Conservation (phyloP, 1,140 invertebrate genomes). For the Ostrea edulis region DNA sequence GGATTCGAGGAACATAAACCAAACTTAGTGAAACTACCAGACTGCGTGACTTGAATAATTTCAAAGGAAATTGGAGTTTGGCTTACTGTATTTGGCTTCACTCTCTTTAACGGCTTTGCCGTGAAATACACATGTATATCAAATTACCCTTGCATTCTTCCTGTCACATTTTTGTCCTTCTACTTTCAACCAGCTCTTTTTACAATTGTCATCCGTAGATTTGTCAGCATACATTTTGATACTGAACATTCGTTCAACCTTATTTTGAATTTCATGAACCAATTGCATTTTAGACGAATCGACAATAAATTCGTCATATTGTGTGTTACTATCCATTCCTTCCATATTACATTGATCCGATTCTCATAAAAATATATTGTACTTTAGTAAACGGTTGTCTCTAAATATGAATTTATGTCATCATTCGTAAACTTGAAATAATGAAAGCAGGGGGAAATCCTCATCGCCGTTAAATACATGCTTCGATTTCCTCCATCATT, state of each 20-base stretch:
- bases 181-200: slow-evolving; percentile 15
- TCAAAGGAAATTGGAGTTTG: too few species aligned
- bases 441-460: neutral
- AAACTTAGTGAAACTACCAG: too few species aligned
- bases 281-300: slow-evolving; percentile 23
- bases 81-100: too few species aligned
- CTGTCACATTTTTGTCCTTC: slow-evolving; percentile 39
- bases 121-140: too few species aligned
- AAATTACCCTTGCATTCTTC: slow-evolving; percentile 34
- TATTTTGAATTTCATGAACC: slow-evolving; percentile 19
- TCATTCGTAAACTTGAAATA: neutral
- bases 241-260: slow-evolving; percentile 12
- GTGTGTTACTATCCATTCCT: slow-evolving; percentile 1
- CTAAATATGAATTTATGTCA: neutral
- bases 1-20: too few species aligned
- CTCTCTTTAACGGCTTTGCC: too few species aligned
- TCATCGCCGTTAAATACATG: neutral
- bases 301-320: slow-evolving; percentile 4
- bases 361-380: neutral
- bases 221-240: slow-evolving; percentile 10
- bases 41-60: too few species aligned
- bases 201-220: neutral
- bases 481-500: neutral
- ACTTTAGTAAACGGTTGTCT: neutral
- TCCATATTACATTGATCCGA: neutral